Percentiles rank a stretch among this genome's conserved stretches.
These are phyloP conservation scores for Tetramorium simillimum DNA, from an alignment of 1,140 invertebrate genomes.

Conservation along the genomic window DNA sequence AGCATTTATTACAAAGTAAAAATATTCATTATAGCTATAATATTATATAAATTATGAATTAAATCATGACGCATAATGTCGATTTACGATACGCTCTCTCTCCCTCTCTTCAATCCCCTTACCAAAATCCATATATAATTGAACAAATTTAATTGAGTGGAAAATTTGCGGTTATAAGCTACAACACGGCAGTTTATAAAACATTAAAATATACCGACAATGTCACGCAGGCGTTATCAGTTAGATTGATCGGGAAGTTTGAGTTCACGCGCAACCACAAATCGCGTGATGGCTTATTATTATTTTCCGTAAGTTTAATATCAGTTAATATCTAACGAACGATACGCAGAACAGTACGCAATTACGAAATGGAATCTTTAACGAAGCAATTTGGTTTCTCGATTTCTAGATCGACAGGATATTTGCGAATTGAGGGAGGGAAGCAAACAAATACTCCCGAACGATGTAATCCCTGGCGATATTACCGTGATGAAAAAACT, in stretches of 20 bases:
- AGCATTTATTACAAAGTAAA: background rate
- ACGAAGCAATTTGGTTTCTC: background rate
- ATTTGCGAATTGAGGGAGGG: background rate
- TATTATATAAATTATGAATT: background rate
- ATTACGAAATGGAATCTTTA: background rate
- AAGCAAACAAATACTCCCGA: background rate
- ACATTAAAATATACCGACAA: background rate
- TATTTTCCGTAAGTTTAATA: background rate
- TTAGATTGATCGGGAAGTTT: conserved; percentile 12
- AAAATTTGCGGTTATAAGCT: background rate
- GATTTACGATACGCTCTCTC: background rate
- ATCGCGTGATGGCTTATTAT: background rate
- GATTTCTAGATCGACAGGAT: background rate
- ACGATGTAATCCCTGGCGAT: background rate
- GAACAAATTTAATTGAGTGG: background rate
- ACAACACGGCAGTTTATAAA: background rate
- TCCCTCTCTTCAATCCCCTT: background rate
- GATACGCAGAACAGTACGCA: background rate
- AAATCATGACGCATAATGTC: background rate
- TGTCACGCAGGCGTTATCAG: background rate
- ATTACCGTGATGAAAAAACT: background rate
- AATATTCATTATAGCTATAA: background rate
- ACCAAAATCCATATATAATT: background rate
- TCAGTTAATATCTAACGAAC: background rate
- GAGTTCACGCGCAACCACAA: background rate